Evolutionary conservation across 2,113 vertebrate species (phyloP).

Genomic region (Thunnus maccoyii): DNA sequence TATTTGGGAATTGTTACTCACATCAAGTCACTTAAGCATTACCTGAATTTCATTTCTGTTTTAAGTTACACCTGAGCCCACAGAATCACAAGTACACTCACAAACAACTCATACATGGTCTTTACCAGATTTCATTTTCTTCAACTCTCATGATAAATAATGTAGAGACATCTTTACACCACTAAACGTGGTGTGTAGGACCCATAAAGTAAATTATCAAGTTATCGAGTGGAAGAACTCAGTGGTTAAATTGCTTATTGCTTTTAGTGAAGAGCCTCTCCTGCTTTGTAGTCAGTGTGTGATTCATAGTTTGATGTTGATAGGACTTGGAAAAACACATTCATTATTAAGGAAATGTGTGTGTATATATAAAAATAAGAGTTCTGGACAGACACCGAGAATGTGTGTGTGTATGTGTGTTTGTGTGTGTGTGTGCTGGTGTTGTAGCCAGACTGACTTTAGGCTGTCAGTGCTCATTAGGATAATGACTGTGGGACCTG

Average conservation of each 20-base stretch:
- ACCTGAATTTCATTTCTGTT: neutral
- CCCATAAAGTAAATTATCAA: neutral
- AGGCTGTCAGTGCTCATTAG: conserved; percentile 76
- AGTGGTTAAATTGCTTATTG: no score
- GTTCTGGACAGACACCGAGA: neutral
- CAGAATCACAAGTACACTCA: neutral
- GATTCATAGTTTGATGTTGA: neutral
- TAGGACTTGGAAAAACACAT: no score
- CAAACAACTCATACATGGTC: conserved; percentile 2
- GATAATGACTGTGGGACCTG: conserved; percentile 79
- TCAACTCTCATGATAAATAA: no score
- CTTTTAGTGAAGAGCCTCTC: neutral
- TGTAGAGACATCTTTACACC: no score
- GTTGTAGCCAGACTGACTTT: conserved; percentile 69
- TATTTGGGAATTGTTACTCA: no score
- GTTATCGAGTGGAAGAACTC: neutral
- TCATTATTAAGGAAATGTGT: neutral
- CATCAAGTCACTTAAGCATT: no score
- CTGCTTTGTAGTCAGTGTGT: neutral
- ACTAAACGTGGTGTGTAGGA: neutral
- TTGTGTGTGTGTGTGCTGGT: conserved; percentile 35
- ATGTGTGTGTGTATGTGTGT: conserved; percentile 20
- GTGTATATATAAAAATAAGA: conserved; percentile 1
- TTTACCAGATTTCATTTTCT: neutral
- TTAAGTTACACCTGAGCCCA: neutral